Evolutionary conservation across 2,797 vertebrate species (phyloP).

Genomic region (Sebastes itinus): DNA sequence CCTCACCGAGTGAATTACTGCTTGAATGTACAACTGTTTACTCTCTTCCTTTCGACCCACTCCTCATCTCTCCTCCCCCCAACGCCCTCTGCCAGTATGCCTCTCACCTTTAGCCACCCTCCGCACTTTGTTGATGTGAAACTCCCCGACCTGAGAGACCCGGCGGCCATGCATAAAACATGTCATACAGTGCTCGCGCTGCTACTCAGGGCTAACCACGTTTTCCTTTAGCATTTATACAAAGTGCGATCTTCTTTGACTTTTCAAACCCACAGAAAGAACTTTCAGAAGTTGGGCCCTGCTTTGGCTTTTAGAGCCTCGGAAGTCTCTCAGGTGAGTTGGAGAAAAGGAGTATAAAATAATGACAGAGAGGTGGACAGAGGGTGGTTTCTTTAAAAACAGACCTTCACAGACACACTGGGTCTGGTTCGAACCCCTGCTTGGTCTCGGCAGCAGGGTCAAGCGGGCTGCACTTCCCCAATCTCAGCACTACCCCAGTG

Average conservation of each 20-base stretch:
- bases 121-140: slow-evolving; percentile 72
- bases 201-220: slow-evolving; percentile 55
- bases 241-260: slow-evolving; percentile 66
- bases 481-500: slow-evolving; percentile 61
- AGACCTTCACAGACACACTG: slow-evolving; percentile 22
- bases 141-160: slow-evolving; percentile 70
- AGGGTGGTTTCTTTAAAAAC: slow-evolving; percentile 58
- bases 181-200: slow-evolving; percentile 51
- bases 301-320: slow-evolving; percentile 47
- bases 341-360: slow-evolving; percentile 33
- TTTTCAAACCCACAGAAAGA: slow-evolving; percentile 62
- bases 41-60: slow-evolving; percentile 18
- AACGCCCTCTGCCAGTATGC: slow-evolving; percentile 48
- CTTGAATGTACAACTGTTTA: slow-evolving; percentile 46
- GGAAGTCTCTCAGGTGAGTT: slow-evolving; percentile 35
- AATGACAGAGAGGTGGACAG: slow-evolving; percentile 50
- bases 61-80: slow-evolving; percentile 12
- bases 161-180: slow-evolving; percentile 76
- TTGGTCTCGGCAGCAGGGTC: slow-evolving; percentile 55
- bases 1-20: slow-evolving; percentile 11
- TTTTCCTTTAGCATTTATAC: slow-evolving; percentile 75
- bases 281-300: slow-evolving; percentile 61
- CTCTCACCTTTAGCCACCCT: slow-evolving; percentile 68
- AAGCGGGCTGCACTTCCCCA: slow-evolving; percentile 65
- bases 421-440: slow-evolving; percentile 56